Conservation (phyloP, 2,888 invertebrate genomes). For the Yponomeuta evonymella region DNA sequence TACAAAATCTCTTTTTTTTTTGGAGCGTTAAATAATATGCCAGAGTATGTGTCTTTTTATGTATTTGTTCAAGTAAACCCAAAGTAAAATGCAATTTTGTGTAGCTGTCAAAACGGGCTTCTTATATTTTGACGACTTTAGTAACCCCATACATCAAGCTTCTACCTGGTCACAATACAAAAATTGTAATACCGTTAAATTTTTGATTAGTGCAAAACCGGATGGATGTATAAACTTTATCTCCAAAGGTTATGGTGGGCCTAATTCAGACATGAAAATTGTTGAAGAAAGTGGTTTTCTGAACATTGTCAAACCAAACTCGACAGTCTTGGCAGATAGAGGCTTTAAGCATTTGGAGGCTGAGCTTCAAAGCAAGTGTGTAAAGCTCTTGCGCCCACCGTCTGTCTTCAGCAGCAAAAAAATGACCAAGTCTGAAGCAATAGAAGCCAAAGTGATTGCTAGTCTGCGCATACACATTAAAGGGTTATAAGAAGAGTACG, state of each 20-base stretch:
- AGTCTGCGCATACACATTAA: constrained; percentile 9
- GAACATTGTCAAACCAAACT: background rate
- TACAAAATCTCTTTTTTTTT: too few relatives aligned
- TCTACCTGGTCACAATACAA: background rate
- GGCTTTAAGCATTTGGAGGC: constrained; percentile 24
- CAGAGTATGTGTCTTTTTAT: too few relatives aligned
- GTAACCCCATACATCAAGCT: background rate
- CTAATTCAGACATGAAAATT: constrained; percentile 19
- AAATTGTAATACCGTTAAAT: constrained; percentile 32
- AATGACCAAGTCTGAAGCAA: constrained; percentile 19
- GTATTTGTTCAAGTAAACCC: too few relatives aligned
- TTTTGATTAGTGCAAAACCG: constrained; percentile 32
- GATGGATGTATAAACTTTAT: constrained; percentile 37
- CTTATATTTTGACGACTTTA: too few relatives aligned
- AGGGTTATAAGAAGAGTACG: constrained; percentile 9
- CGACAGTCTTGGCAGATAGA: constrained; percentile 24
- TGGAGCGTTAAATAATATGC: too few relatives aligned
- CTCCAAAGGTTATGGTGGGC: constrained; percentile 37
- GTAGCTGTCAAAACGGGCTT: too few relatives aligned
- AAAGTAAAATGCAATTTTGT: too few relatives aligned
- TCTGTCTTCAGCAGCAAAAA: constrained; percentile 15
- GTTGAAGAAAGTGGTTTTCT: constrained; percentile 22
- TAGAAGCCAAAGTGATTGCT: constrained; percentile 18
- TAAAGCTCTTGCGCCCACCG: constrained; percentile 21
- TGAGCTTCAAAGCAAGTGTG: constrained; percentile 16